Evolutionary conservation across 2,797 vertebrate genomes (phyloP).

Genomic region (Carapus acus): DNA sequence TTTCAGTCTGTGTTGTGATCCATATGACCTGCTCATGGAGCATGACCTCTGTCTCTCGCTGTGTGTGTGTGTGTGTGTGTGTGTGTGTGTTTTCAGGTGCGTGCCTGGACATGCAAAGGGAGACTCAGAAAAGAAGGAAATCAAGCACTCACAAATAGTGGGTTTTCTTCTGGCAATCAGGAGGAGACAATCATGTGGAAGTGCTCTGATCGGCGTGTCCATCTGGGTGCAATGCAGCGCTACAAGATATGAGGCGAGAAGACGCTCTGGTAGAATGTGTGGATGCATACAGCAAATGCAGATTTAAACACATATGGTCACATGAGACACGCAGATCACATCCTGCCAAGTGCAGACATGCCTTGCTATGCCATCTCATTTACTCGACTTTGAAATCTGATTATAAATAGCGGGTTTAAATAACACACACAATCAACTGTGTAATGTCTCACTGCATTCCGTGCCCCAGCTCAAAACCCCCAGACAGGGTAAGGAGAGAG

Average conservation of each 20-base stretch:
- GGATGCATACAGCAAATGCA: background rate
- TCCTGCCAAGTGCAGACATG: constrained; percentile 13
- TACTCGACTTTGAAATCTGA: constrained; percentile 9
- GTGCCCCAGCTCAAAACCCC: no score
- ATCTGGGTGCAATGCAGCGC: constrained; percentile 15
- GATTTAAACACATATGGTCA: background rate
- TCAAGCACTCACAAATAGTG: constrained; percentile 5
- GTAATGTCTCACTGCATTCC: no score
- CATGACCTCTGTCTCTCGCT: constrained; percentile 1
- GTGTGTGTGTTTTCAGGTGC: background rate
- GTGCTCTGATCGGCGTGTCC: constrained; percentile 9
- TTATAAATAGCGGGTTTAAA: background rate
- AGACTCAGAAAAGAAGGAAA: constrained; percentile 4
- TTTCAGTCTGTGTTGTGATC: constrained; percentile 29
- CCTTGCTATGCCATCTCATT: constrained; percentile 11
- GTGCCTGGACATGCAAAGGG: background rate
- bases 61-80: background rate
- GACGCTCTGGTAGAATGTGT: background rate
- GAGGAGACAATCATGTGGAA: constrained; percentile 8
- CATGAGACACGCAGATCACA: constrained; percentile 5
- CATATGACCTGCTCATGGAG: no score
- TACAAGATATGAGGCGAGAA: constrained; percentile 1
- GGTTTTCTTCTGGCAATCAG: constrained; percentile 11
- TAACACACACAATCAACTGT: no score
- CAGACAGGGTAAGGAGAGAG: no score